Evolutionary conservation across 2,797 vertebrate species (phyloP).

Genomic region (Manis pentadactyla): DNA sequence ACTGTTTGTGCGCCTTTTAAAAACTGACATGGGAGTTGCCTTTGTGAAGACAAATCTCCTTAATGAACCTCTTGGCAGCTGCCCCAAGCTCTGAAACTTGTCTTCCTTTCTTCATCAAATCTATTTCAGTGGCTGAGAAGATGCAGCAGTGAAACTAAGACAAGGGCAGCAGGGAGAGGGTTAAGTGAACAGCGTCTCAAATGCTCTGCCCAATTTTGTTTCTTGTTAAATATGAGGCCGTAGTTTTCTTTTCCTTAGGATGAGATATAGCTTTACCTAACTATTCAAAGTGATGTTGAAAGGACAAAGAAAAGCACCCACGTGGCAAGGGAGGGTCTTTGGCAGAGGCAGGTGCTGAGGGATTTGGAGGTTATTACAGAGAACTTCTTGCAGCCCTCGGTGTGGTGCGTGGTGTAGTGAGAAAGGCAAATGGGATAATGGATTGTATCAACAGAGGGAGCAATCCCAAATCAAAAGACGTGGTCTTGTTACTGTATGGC

Average conservation of each 20-base stretch:
- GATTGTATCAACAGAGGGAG: constrained; percentile 64
- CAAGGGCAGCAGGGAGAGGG: constrained; percentile 50
- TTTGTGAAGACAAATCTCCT: constrained; percentile 19
- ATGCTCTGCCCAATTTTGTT: constrained; percentile 55
- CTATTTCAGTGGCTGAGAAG: constrained; percentile 29
- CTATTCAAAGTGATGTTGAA: constrained; percentile 50
- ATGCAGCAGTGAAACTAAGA: background rate
- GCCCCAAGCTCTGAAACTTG: constrained; percentile 5
- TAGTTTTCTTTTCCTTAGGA: constrained; percentile 65
- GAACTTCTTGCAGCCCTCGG: constrained; percentile 73
- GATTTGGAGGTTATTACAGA: constrained; percentile 82
- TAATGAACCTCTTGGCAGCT: constrained; percentile 9
- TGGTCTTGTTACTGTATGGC: constrained; percentile 73
- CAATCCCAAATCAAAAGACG: constrained; percentile 63
- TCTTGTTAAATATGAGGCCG: constrained; percentile 68
- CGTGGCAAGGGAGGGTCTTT: constrained; percentile 71
- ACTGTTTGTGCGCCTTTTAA: background rate
- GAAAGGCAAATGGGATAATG: constrained; percentile 80
- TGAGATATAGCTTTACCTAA: constrained; percentile 72
- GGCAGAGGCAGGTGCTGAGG: constrained; percentile 82
- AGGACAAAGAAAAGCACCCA: constrained; percentile 63
- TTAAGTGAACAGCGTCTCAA: constrained; percentile 55
- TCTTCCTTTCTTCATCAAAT: constrained; percentile 18
- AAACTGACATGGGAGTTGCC: background rate
- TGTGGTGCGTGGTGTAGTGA: constrained; percentile 69